Evolutionary conservation across 1,140 invertebrate genomes (phyloP), one percentile per base, ranked within the genome.

Genomic region (Pseudomyrmex pallidus): DNA sequence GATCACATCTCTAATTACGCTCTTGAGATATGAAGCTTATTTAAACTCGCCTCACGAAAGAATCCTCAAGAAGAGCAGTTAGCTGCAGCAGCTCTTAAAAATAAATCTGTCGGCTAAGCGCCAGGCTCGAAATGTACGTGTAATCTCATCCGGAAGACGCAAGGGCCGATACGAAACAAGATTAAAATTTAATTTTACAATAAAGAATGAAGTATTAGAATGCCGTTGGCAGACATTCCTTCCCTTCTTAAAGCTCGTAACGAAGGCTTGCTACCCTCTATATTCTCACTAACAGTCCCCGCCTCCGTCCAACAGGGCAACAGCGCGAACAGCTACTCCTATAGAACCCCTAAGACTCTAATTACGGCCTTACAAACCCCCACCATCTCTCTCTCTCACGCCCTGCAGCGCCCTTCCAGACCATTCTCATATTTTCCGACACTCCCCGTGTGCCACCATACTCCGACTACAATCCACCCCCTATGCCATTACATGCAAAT

Each of bases 181-280:
- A 93, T 94, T 94, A 93, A 93, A 94, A 91, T 94, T 94, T 94
- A 93, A 94, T 94, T 93, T 91, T 90, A 90, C 91, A 93, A 93
- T 92, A 93, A 93, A 91, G 91, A 91, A 92, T 92, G 91, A 94
- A 92, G 92, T 93, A 93, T 94, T 90, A 92, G 90, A 93, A 94
- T 80, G 83, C 72, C 66, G 89, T 91, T 88, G 88, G 88, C 85
- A 90, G 91, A 90, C 89, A 86, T 89, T 85, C 82, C 85, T 78
- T 64, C 83, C 82, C 70, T 85, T 84, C 68, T 84, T 84, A 84
- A 63, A 64, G 17, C 48, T 61, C 85, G 82, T 84, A 84, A 78
- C 73, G 52, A 48, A 76, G 87, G 67, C 78, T 64, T 70, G 83
- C 77, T 62, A 57, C 73, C 84, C 78, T 80, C 46, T 80, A 67